These are phyloP conservation scores for Agrotis clavis DNA, from an alignment of 2,888 invertebrate species.

Conservation along the genomic window DNA sequence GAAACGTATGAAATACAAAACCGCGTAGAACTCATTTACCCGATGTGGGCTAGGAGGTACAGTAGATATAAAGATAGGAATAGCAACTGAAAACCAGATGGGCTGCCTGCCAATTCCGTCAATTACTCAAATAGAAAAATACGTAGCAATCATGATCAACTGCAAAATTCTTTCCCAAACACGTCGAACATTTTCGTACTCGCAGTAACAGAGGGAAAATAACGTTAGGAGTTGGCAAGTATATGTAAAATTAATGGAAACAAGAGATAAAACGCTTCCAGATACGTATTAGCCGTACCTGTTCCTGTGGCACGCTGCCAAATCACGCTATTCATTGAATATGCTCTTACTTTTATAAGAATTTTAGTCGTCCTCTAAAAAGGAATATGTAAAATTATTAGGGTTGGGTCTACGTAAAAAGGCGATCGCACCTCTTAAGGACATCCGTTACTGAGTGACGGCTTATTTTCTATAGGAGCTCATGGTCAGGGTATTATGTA, in stretches of 20 bases:
- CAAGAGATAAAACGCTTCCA: constrained; percentile 57
- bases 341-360: constrained; percentile 62
- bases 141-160: constrained; percentile 24
- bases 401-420: constrained; percentile 59
- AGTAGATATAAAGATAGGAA: constrained; percentile 4
- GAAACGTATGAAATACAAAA: neutral
- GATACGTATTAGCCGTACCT: constrained; percentile 58
- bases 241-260: constrained; percentile 62
- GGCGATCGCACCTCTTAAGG: constrained; percentile 50
- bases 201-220: constrained; percentile 41
- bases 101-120: constrained; percentile 34
- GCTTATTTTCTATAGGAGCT: constrained; percentile 59
- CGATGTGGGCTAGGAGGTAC: neutral
- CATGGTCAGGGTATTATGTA: constrained; percentile 56
- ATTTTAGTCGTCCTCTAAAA: constrained; percentile 58
- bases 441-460: constrained; percentile 58
- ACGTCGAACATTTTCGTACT: constrained; percentile 45
- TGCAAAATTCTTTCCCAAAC: constrained; percentile 18
- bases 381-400: constrained; percentile 65
- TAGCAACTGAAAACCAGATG: constrained; percentile 8
- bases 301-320: constrained; percentile 59
- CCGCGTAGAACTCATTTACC: neutral
- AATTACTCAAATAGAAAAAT: constrained; percentile 40
- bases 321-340: constrained; percentile 61
- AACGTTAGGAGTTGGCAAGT: constrained; percentile 51